Evolutionary conservation across 2,888 invertebrate species (phyloP).

Genomic region (Formica aserva): DNA sequence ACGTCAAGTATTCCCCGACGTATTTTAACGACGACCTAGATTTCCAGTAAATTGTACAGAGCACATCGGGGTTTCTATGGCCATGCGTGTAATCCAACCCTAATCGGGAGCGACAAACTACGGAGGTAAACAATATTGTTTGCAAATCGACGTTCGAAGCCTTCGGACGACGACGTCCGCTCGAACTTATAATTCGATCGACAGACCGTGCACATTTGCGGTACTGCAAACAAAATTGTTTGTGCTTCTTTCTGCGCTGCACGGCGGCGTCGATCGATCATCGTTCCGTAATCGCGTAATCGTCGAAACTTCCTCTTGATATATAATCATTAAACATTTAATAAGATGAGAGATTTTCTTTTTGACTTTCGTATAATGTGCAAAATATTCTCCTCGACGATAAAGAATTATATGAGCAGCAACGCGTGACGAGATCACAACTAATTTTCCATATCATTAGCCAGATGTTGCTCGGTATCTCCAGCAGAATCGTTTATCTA

Average conservation of each 20-base stretch:
- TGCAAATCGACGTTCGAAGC: conserved; percentile 73
- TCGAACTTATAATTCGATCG: conserved; percentile 48
- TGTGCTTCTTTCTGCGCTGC: conserved; percentile 7
- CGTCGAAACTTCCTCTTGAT: neutral
- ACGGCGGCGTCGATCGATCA: conserved; percentile 7
- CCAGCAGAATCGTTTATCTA: neutral
- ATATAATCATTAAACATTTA: neutral
- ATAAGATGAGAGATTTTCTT: neutral
- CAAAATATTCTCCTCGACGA: neutral
- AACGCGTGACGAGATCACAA: neutral
- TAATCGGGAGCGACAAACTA: conserved; percentile 68
- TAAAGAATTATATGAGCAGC: neutral
- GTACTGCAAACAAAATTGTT: conserved; percentile 33
- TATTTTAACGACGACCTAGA: conserved; percentile 67
- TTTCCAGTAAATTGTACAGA: conserved; percentile 65
- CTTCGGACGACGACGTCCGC: conserved; percentile 37
- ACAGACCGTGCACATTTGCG: conserved; percentile 25
- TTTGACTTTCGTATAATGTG: neutral
- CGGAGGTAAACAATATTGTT: conserved; percentile 60
- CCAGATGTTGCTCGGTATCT: neutral
- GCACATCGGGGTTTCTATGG: conserved; percentile 76
- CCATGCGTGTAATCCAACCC: conserved; percentile 79
- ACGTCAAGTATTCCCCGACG: conserved; percentile 57
- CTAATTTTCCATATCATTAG: neutral
- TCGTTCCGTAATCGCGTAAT: neutral